Conservation (phyloP, 2,113 vertebrate species). For the Protomyctophum bolini region DNA sequence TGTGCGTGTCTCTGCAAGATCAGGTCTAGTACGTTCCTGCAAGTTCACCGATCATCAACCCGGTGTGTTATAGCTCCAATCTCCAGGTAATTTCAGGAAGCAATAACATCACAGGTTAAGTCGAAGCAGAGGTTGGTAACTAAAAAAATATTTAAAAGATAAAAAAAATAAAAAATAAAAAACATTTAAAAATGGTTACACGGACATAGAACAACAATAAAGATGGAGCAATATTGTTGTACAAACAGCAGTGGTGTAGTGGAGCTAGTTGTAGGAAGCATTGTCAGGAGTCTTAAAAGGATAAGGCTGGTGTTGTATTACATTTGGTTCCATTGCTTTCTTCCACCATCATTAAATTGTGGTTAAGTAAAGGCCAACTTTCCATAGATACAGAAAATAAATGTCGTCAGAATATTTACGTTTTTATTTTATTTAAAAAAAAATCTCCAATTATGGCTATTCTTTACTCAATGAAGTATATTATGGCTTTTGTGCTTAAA, state of each 20-base stretch:
- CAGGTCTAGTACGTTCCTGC: slow-evolving; percentile 43
- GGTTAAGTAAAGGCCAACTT: too few species aligned
- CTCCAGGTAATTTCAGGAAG: slow-evolving; percentile 79
- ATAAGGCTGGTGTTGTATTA: too few species aligned
- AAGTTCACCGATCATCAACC: slow-evolving; percentile 46
- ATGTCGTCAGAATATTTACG: too few species aligned
- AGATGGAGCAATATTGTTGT: slow-evolving; percentile 78
- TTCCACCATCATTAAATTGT: too few species aligned
- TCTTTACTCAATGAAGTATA: too few species aligned
- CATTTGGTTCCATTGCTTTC: too few species aligned
- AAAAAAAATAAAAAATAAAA: slow-evolving; percentile 20
- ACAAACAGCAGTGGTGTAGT: slow-evolving; percentile 69
- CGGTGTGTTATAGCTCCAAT: slow-evolving; percentile 55
- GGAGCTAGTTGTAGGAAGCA: slow-evolving; percentile 69
- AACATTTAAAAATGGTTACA: slow-evolving; percentile 13
- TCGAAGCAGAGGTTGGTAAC: slow-evolving; percentile 42
- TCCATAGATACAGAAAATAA: too few species aligned
- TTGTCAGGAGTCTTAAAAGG: slow-evolving; percentile 51
- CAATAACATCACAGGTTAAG: slow-evolving; percentile 74
- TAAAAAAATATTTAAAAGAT: slow-evolving; percentile 38
- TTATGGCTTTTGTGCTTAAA: too few species aligned
- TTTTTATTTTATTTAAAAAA: too few species aligned
- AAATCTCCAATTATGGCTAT: too few species aligned
- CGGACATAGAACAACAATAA: slow-evolving; percentile 25
- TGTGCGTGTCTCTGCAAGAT: slow-evolving; percentile 48